Conservation (phyloP, 2,888 invertebrate species). For the Nephrotoma guestfalica region DNA sequence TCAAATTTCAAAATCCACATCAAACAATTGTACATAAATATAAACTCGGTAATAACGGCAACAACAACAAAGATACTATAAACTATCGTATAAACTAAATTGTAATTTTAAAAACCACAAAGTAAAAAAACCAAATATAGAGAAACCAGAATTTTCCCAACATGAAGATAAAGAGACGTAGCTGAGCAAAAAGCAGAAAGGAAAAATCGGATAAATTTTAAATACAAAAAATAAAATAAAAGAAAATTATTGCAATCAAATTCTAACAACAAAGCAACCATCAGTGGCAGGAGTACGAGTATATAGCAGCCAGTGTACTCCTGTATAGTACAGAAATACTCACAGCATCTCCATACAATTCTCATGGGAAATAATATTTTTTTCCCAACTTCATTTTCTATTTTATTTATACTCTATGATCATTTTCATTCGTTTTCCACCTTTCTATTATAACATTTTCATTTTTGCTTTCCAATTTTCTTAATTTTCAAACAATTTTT, state of each 20-base stretch:
- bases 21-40: neutral
- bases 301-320: neutral
- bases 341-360: neutral
- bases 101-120: neutral
- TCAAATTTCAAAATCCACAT: neutral
- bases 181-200: neutral
- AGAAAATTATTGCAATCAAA: neutral
- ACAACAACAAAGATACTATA: neutral
- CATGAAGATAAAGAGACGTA: neutral
- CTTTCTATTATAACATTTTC: neutral
- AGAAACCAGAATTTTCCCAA: neutral
- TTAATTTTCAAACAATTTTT: neutral
- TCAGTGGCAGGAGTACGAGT: neutral
- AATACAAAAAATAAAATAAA: neutral
- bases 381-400: neutral
- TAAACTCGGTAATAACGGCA: neutral
- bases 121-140: neutral
- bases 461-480: neutral
- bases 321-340: neutral
- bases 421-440: neutral
- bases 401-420: neutral
- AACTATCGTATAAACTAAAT: neutral
- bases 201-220: neutral
- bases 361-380: neutral
- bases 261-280: neutral